Evolutionary conservation across 2,888 invertebrate genomes (phyloP), one percentile per base, ranked within the genome.

Genomic region (Tetragonula carbonaria): DNA sequence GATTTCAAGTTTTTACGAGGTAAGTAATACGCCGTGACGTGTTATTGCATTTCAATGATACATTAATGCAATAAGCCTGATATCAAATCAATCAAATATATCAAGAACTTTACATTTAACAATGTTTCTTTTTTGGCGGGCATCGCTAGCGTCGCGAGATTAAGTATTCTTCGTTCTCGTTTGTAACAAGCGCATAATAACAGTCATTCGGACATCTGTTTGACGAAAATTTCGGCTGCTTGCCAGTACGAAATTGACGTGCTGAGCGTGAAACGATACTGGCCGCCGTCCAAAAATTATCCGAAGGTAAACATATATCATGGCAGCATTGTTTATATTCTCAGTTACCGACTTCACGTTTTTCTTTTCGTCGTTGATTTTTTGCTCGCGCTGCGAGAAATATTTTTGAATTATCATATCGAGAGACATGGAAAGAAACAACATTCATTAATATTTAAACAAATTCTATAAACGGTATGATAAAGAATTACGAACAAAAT

Each of bases 171-270:
- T 57, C 78, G 79, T 66, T 88, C 75, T 67, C 79, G 80, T 87
- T 86, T 74, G 81, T 78, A 84, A 82, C 82, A 75, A 72, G 66
- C 74, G 82, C 82, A 83, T 82, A 83, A 86, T 90, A 88, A 88
- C 86, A 77, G 80, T 73, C 78, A 59, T 78, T 77, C 79, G 87
- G 78, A 84, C 87, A 90, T 90, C 82, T 86, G 88, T 85, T 86
- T 82, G 90, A 89, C 89, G 85, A 82, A 86, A 87, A 90, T 88
- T 90, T 87, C 89, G 90, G 90, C 90, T 53, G 82, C 33, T 90
- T 88, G 90, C 89, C 89, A 89, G 86, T 83, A 82, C 78, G 74
- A 76, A 86, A 90, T 87, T 90, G 89, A 88, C 87, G 86, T 80
- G 74, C 65, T 55, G 79, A 85, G 81, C 81, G 85, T 80, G 86